Evolutionary conservation across 2,888 invertebrate species (phyloP).

Genomic region (Troglohyphantes excavatus): DNA sequence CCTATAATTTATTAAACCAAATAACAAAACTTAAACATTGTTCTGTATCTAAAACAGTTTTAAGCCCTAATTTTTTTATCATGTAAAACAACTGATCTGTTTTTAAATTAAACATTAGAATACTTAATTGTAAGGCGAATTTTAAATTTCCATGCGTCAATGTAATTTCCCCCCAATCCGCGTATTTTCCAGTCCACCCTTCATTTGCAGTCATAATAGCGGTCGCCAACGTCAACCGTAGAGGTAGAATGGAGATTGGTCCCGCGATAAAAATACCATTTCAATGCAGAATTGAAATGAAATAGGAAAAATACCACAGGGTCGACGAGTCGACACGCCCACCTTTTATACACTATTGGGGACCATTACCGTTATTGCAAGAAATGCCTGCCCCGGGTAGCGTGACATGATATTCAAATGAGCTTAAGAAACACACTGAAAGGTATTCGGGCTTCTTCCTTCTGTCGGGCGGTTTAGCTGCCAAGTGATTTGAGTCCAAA

Average conservation of each 20-base stretch:
- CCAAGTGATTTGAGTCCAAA: too few relatives aligned
- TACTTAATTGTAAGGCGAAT: too few relatives aligned
- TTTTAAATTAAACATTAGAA: too few relatives aligned
- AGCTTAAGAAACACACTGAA: conserved; percentile 33
- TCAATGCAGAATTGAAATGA: conserved; percentile 48
- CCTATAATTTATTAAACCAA: too few relatives aligned
- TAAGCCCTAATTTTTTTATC: too few relatives aligned
- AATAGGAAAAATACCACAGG: conserved; percentile 44
- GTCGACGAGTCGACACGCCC: conserved; percentile 35
- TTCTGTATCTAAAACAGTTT: too few relatives aligned
- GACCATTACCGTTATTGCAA: conserved; percentile 68
- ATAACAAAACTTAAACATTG: too few relatives aligned
- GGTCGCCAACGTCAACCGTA: not conserved
- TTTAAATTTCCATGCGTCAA: not conserved
- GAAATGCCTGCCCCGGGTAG: conserved; percentile 5
- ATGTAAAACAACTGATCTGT: too few relatives aligned
- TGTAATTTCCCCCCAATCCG: not conserved
- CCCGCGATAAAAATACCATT: conserved; percentile 51
- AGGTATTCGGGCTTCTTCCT: conserved; percentile 42
- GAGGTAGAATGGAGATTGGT: conserved; percentile 13
- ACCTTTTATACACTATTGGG: conserved; percentile 56
- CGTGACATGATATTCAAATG: conserved; percentile 64
- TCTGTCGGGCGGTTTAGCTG: too few relatives aligned
- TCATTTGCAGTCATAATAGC: conserved; percentile 9
- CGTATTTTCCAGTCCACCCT: not conserved